A percentile compares a stretch with the other conserved stretches of the same genome.
Conservation (phyloP, 2,797 vertebrate species). For the Margarornis squamiger region DNA sequence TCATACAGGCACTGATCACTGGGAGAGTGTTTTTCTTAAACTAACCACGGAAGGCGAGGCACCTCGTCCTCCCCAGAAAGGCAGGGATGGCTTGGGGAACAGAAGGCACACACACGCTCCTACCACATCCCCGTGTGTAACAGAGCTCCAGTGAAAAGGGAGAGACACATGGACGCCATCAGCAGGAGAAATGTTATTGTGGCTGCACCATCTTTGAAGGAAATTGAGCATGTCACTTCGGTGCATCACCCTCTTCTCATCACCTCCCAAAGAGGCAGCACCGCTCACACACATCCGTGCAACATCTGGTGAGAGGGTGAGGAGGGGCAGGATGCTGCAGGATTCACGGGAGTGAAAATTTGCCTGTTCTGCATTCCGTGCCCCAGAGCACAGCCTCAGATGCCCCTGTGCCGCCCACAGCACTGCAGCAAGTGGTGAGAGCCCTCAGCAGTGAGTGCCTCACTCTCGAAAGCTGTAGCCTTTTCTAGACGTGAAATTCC, state of each 20-base stretch:
- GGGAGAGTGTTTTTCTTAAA: slow-evolving; percentile 58
- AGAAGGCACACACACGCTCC: not conserved
- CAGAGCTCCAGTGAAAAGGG: slow-evolving; percentile 22
- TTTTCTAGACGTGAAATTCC: not conserved
- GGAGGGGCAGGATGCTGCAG: not conserved
- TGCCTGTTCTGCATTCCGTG: rapidly evolving
- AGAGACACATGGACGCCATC: slow-evolving; percentile 61
- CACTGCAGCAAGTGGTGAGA: not conserved
- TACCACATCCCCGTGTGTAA: not conserved
- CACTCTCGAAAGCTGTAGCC: not conserved
- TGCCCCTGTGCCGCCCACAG: not conserved
- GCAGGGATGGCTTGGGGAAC: not conserved
- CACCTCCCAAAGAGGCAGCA: slow-evolving; percentile 33
- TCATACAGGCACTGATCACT: slow-evolving; percentile 23
- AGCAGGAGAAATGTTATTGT: slow-evolving; percentile 40
- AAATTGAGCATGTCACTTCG: slow-evolving; percentile 51
- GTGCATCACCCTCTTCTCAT: slow-evolving; percentile 58
- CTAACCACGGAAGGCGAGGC: slow-evolving; percentile 5
- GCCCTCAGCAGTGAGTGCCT: not conserved
- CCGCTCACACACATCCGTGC: not conserved
- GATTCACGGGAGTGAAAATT: not conserved
- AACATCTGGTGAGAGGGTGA: not conserved
- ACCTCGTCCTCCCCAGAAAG: not conserved
- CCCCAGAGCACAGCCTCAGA: not conserved
- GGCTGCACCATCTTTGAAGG: slow-evolving; percentile 56